A percentile compares a stretch with the other conserved stretches of the same genome.
Evolutionary conservation across 2,888 invertebrate genomes (phyloP).

Genomic region (Archaeoteleia sp.): DNA sequence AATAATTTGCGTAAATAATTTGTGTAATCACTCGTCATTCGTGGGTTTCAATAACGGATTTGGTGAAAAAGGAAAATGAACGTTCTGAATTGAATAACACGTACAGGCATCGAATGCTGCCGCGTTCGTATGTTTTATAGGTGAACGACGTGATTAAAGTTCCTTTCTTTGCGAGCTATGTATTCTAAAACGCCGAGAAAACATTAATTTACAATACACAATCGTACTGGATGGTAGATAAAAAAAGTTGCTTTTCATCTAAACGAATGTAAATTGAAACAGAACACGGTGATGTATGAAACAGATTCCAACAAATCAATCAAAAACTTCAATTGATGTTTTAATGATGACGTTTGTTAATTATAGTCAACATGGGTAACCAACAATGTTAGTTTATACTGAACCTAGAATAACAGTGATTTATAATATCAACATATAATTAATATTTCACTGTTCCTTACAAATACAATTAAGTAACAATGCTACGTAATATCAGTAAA

Average conservation of each 20-base stretch:
- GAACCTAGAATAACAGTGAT: too few relatives aligned
- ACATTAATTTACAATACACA: slow-evolving; percentile 11
- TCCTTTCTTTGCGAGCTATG: slow-evolving; percentile 6
- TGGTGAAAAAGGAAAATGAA: slow-evolving; percentile 7
- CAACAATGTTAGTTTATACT: too few relatives aligned
- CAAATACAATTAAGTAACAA: too few relatives aligned
- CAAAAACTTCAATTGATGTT: slow-evolving; percentile 10
- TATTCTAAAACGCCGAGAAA: background rate
- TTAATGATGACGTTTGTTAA: background rate
- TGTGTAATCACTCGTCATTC: too few relatives aligned
- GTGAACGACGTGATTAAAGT: slow-evolving; percentile 16
- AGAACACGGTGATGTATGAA: slow-evolving; percentile 3
- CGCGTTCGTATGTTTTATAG: slow-evolving; percentile 11
- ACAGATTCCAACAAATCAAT: slow-evolving; percentile 3
- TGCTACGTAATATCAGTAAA: too few relatives aligned
- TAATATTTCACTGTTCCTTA: too few relatives aligned
- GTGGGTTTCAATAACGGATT: slow-evolving; percentile 12
- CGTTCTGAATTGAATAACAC: slow-evolving; percentile 12
- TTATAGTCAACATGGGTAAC: too few relatives aligned
- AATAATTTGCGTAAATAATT: slow-evolving; percentile 20
- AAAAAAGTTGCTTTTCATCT: slow-evolving; percentile 13
- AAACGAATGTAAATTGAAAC: slow-evolving; percentile 5
- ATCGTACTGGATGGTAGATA: background rate
- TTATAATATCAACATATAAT: too few relatives aligned
- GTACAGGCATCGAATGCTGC: slow-evolving; percentile 7